Base-by-base conservation (phyloP, 2,797 vertebrate species). In the Tolypeutes matacus region DNA sequence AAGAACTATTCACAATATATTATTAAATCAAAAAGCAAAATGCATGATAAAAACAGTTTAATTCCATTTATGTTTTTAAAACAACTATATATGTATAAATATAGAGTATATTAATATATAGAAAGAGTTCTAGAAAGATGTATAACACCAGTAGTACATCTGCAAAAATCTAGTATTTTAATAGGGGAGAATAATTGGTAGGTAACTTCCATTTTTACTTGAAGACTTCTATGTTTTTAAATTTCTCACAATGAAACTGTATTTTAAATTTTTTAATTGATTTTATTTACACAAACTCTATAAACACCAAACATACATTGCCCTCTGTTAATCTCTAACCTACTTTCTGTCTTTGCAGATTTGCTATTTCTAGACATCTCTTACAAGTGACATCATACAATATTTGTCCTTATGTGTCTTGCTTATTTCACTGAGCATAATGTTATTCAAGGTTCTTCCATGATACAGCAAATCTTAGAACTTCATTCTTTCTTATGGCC, bases 51-150 rank as follows among this genome's bases (percentile, higher is more conserved):
- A 88, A 91, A 80, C 58, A 60, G 36, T 72, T 25, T 73, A 36
- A 67, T 49, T 51, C n/a, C 56, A 75, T 39, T 94, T 86, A 65
- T 49, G 15, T 72, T 82, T 82, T 82, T 88, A 89, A 88, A 90
- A 60, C 20, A 60, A 7, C 2, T 65, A 21, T 65, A 29, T 65
- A 21, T 46, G 58, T 67, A 13, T n/a, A 12, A 53, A 67, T 31
- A 60, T 64, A 70, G 42, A 12, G 6, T 51, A 62, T 29, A 27
- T 34, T 81, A 72, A 60, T 51, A 84, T 51, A 69, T 29, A 90
- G 36, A 27, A 82, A 83, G 86, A 77, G 20, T 49, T 86, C 64
- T 83, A 60, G n/a, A 51, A 83, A 70, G 25, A 56, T 42, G 2
- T 53, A 76, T 42, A 49, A 89, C 2, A 72, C 14, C 6, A 58